These are phyloP conservation scores for Telenomus remus DNA, from an alignment of 1,140 invertebrate species.

Conservation along the genomic window DNA sequence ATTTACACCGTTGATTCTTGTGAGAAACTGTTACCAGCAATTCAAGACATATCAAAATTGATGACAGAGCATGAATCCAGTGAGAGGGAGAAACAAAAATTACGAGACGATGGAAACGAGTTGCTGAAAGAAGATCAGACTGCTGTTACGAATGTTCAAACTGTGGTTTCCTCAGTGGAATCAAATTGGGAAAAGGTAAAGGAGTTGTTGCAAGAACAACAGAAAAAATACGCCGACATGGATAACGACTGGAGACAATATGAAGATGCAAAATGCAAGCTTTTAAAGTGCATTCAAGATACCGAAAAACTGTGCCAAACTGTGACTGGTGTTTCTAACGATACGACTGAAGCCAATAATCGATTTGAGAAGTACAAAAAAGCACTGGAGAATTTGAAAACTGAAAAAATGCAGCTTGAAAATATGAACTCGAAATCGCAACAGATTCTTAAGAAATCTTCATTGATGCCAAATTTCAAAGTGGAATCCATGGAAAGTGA, in stretches of 20 bases:
- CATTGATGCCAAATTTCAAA: constrained; percentile 85
- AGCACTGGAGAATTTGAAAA: constrained; percentile 83
- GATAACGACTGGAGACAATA: constrained; percentile 85
- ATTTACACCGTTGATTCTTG: constrained; percentile 74
- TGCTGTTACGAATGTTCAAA: constrained; percentile 86
- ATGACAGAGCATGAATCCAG: constrained; percentile 75
- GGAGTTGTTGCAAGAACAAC: constrained; percentile 83
- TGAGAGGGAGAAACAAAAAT: constrained; percentile 76
- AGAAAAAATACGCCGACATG: constrained; percentile 83
- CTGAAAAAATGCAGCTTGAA: constrained; percentile 84
- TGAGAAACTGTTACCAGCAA: constrained; percentile 78
- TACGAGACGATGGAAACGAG: constrained; percentile 83
- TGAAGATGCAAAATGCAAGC: constrained; percentile 81
- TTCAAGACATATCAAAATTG: constrained; percentile 76
- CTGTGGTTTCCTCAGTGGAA: constrained; percentile 83
- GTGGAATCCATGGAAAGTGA: constrained; percentile 80
- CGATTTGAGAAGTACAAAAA: constrained; percentile 84
- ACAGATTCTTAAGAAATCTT: constrained; percentile 82
- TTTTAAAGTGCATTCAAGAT: constrained; percentile 81
- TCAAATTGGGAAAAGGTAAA: constrained; percentile 87
- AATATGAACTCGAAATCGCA: constrained; percentile 84
- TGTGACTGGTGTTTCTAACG: constrained; percentile 79
- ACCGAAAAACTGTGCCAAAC: constrained; percentile 79
- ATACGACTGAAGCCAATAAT: constrained; percentile 78
- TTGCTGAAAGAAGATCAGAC: constrained; percentile 88